Evolutionary conservation across 2,797 vertebrate genomes (phyloP).

Genomic region (Pipistrellus nathusii): DNA sequence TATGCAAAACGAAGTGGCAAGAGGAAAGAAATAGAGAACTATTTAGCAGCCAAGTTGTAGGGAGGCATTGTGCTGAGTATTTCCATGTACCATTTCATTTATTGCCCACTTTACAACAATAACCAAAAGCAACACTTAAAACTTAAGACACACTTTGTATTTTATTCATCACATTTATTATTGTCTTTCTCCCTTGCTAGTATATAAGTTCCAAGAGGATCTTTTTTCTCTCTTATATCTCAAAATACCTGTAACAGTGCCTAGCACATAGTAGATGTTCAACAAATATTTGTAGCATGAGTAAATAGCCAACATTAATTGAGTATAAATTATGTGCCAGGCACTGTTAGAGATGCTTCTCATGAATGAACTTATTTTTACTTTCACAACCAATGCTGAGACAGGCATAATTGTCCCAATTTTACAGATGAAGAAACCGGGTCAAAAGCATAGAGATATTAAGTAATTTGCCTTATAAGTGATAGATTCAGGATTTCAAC

Average conservation of each 20-base stretch:
- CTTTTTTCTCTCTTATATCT: constrained; percentile 25
- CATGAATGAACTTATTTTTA: constrained; percentile 27
- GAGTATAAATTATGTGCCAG: not conserved
- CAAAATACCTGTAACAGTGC: not conserved
- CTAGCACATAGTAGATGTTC: not conserved
- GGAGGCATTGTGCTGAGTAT: not conserved
- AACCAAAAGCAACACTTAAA: not conserved
- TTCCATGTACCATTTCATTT: constrained; percentile 12
- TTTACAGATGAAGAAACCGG: constrained; percentile 47
- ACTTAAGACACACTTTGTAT: not conserved
- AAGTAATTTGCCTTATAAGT: constrained; percentile 44
- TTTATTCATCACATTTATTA: constrained; percentile 44
- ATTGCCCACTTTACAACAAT: not conserved
- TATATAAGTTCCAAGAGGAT: not conserved
- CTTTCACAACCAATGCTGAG: constrained; percentile 17
- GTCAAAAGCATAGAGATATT: constrained; percentile 29
- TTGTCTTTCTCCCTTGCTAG: not conserved
- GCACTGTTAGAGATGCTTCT: not conserved
- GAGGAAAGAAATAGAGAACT: constrained; percentile 22
- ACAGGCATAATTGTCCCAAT: not conserved
- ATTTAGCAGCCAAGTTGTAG: not conserved
- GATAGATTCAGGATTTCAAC: constrained; percentile 3
- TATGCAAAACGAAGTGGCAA: not conserved
- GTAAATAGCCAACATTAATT: constrained; percentile 35
- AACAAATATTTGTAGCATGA: constrained; percentile 10